Evolutionary conservation across 2,797 vertebrate species (phyloP).

Genomic region (Decapterus maruadsi): DNA sequence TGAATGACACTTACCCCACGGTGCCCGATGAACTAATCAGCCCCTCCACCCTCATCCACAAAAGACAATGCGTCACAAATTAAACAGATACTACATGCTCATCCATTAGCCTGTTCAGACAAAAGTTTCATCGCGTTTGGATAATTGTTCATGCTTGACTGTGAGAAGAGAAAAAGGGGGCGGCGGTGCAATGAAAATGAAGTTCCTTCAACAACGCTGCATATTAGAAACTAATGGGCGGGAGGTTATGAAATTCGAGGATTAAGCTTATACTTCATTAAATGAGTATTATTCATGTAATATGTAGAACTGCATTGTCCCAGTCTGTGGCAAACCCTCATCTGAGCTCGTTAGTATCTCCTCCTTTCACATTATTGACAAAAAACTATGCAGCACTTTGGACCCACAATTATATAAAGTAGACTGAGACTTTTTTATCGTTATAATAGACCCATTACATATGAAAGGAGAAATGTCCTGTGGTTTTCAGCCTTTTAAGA

Average conservation of each 20-base stretch:
- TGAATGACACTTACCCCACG: constrained; percentile 55
- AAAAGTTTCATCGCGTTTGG: constrained; percentile 5
- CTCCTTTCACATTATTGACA: too few species aligned
- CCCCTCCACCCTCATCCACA: constrained; percentile 44
- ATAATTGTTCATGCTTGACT: not conserved
- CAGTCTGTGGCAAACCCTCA: not conserved
- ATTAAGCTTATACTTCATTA: not conserved
- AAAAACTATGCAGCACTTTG: too few species aligned
- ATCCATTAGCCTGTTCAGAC: not conserved
- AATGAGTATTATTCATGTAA: not conserved
- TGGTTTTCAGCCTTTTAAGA: too few species aligned
- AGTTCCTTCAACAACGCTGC: not conserved
- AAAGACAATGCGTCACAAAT: constrained; percentile 41
- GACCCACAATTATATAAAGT: too few species aligned
- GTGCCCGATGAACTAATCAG: constrained; percentile 41
- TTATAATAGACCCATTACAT: too few species aligned
- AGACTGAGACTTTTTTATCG: too few species aligned
- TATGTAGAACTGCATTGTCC: not conserved
- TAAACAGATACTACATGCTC: not conserved
- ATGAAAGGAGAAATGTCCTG: too few species aligned
- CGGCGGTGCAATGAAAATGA: not conserved
- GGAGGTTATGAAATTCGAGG: not conserved
- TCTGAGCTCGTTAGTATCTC: not conserved
- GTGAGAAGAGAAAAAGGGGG: not conserved
- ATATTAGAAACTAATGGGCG: not conserved